Conservation (phyloP, 2,888 invertebrate genomes). For the Tortrix viridana region DNA sequence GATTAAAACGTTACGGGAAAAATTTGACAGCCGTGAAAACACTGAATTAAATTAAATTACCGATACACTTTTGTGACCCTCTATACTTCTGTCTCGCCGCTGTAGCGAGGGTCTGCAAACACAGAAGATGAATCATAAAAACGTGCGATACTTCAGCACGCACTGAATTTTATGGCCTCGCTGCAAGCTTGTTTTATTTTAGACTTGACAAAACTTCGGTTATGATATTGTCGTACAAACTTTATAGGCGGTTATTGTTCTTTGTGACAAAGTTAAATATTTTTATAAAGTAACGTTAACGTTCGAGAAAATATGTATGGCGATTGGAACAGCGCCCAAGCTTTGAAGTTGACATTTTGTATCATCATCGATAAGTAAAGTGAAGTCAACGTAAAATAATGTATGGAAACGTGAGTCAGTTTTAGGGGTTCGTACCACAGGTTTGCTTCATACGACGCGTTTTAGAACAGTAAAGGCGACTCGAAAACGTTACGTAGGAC, state of each 20-base stretch:
- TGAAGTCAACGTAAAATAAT: too few species aligned
- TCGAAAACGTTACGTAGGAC: too few species aligned
- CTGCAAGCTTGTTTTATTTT: slow-evolving; percentile 25
- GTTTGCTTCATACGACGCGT: too few species aligned
- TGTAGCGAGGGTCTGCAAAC: slow-evolving; percentile 66
- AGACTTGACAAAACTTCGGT: slow-evolving; percentile 32
- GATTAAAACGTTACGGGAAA: too few species aligned
- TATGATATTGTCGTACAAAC: slow-evolving; percentile 30
- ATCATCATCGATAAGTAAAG: too few species aligned
- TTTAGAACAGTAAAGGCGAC: too few species aligned
- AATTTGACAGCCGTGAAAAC: not conserved
- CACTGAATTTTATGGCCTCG: slow-evolving; percentile 68
- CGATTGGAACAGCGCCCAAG: too few species aligned
- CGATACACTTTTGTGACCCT: slow-evolving; percentile 50
- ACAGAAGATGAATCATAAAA: slow-evolving; percentile 81
- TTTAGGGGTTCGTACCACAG: too few species aligned
- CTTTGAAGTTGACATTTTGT: too few species aligned
- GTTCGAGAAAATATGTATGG: too few species aligned
- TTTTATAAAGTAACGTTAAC: too few species aligned
- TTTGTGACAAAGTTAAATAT: not conserved
- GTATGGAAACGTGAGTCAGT: too few species aligned
- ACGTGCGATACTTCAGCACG: slow-evolving; percentile 79
- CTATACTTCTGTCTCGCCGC: slow-evolving; percentile 51
- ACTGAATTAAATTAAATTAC: slow-evolving; percentile 40
- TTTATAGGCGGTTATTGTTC: slow-evolving; percentile 4